Evolutionary conservation across 2,797 vertebrate genomes (phyloP).

Genomic region (Capromys pilorides): DNA sequence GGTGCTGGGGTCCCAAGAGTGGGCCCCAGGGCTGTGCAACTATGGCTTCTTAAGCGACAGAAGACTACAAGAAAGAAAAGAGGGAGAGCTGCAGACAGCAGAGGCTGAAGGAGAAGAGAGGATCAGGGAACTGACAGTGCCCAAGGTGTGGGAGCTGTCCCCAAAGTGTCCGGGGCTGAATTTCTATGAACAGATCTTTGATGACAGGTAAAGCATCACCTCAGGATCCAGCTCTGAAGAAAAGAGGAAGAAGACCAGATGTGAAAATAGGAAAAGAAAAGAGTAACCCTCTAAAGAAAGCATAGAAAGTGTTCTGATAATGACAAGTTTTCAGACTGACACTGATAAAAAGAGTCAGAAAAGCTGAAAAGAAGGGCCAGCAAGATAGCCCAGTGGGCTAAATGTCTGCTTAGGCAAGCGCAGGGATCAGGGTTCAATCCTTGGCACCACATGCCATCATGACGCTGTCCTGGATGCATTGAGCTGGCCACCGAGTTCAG

Average conservation of each 20-base stretch:
- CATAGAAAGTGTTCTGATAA: slow-evolving; percentile 88
- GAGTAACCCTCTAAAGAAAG: slow-evolving; percentile 91
- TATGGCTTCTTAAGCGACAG: background rate
- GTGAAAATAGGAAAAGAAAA: slow-evolving; percentile 84
- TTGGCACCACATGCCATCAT: no score
- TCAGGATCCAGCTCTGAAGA: slow-evolving; percentile 91
- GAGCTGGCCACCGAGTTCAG: no score
- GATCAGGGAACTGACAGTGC: slow-evolving; percentile 90
- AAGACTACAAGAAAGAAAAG: slow-evolving; percentile 3
- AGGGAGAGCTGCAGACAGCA: slow-evolving; percentile 73
- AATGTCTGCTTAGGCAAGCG: no score
- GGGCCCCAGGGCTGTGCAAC: fast-evolving
- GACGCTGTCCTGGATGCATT: no score
- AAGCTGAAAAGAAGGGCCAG: slow-evolving; percentile 34
- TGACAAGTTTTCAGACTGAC: slow-evolving; percentile 86
- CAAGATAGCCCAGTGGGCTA: no score
- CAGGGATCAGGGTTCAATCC: no score
- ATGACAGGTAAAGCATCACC: slow-evolving; percentile 88
- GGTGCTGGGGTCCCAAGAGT: background rate
- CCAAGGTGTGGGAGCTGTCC: slow-evolving; percentile 92
- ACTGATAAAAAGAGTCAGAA: no score
- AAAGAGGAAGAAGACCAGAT: slow-evolving; percentile 83
- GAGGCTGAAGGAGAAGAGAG: slow-evolving; percentile 89
- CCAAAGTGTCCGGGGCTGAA: slow-evolving; percentile 87
- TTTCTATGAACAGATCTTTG: slow-evolving; percentile 94